phyloP scores from a whole-genome alignment of 2,797 vertebrate species.

The Pipistrellus pipistrellus region DNA sequence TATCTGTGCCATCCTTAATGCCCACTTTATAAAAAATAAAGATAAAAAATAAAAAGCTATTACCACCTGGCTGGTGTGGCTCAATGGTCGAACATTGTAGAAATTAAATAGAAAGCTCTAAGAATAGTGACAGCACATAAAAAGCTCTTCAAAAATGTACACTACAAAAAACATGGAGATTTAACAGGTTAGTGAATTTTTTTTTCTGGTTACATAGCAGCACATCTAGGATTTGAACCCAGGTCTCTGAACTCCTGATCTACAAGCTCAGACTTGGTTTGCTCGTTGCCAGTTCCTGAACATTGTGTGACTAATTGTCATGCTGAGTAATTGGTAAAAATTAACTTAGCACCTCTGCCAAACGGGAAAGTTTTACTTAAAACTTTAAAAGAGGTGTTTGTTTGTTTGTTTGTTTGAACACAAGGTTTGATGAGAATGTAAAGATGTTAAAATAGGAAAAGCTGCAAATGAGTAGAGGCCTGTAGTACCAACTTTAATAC shows the following conservation, averaged over 20 bases:
- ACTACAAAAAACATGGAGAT: too few relatives aligned
- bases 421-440: neutral
- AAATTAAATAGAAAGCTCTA: neutral
- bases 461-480: neutral
- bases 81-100: too few relatives aligned
- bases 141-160: neutral
- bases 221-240: neutral
- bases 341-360: neutral
- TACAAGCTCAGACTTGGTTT: neutral
- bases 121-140: neutral
- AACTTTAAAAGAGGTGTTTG: neutral
- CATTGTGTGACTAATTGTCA: neutral
- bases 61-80: rapidly evolving
- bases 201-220: neutral
- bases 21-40: neutral
- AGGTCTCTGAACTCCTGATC: neutral
- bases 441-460: neutral
- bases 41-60: neutral
- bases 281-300: neutral
- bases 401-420: neutral
- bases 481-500: neutral
- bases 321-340: neutral
- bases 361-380: conserved; percentile 30
- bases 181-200: neutral
- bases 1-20: neutral